Conservation (phyloP, 1,140 invertebrate species). For the Dreissena rostriformis region DNA sequence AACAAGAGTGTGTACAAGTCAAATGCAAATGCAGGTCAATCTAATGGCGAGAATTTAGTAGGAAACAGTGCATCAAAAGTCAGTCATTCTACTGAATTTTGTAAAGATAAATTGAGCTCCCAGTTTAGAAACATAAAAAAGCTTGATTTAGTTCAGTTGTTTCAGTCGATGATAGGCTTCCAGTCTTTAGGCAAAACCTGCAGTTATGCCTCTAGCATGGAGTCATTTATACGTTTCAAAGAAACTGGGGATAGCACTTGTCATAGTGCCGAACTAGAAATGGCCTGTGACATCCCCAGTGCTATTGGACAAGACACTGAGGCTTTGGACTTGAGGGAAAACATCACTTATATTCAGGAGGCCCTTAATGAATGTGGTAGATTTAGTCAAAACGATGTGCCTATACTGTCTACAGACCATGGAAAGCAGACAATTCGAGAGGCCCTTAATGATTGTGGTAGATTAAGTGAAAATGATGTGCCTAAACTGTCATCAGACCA, state of each 20-base stretch:
- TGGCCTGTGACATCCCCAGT: not conserved
- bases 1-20: not conserved
- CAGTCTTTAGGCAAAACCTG: not conserved
- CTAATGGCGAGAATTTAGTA: not conserved
- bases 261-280: not conserved
- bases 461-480: not conserved
- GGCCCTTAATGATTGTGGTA: not conserved
- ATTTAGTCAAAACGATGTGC: not conserved
- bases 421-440: not conserved
- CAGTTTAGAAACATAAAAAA: not conserved
- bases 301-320: not conserved
- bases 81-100: not conserved
- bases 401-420: not conserved
- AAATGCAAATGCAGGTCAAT: not conserved
- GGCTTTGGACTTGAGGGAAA: not conserved
- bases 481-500: not conserved
- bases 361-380: not conserved
- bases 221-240: not conserved
- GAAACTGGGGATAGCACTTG: not conserved
- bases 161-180: not conserved
- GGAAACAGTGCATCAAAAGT: not conserved
- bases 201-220: not conserved
- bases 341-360: not conserved
- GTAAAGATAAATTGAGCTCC: not conserved
- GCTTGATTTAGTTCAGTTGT: not conserved